Percentiles rank a stretch among this genome's conserved stretches.
phyloP scores from a whole-genome alignment of 2,888 invertebrate genomes.

The Andrena trimmerana region DNA sequence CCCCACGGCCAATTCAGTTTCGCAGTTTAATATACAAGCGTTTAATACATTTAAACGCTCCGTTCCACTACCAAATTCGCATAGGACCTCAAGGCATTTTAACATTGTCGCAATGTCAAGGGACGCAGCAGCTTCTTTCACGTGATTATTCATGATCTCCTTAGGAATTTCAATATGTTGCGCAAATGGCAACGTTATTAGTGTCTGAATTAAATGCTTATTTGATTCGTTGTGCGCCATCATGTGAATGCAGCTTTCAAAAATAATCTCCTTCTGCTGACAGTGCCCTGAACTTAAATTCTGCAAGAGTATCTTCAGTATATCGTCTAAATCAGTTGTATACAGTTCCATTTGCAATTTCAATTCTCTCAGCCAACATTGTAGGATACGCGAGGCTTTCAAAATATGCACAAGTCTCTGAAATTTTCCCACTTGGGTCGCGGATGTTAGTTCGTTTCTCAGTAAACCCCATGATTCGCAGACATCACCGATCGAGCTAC shows the following conservation, averaged over 20 bases:
- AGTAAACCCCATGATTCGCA: conserved; percentile 77
- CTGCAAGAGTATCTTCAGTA: conserved; percentile 63
- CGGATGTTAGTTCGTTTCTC: conserved; percentile 63
- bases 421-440: conserved; percentile 65
- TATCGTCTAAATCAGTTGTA: conserved; percentile 62
- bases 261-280: conserved; percentile 63
- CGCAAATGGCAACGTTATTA: conserved; percentile 76
- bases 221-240: conserved; percentile 76
- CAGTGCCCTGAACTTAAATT: conserved; percentile 56
- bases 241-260: conserved; percentile 76
- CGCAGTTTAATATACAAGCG: conserved; percentile 68
- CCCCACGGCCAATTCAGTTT: conserved; percentile 74
- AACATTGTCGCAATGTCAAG: conserved; percentile 74
- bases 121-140: conserved; percentile 73
- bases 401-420: conserved; percentile 67
- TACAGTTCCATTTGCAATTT: conserved; percentile 69
- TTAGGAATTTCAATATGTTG: conserved; percentile 49
- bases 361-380: conserved; percentile 65
- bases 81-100: conserved; percentile 76
- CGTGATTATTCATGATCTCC: conserved; percentile 66
- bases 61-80: conserved; percentile 73
- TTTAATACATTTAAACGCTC: conserved; percentile 76
- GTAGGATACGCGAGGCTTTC: conserved; percentile 69
- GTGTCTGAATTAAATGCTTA: conserved; percentile 72
- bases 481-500: conserved; percentile 49